These are phyloP conservation scores for Pseudochaenichthys georgianus DNA, from an alignment of 2,797 vertebrate genomes.

Conservation along the genomic window DNA sequence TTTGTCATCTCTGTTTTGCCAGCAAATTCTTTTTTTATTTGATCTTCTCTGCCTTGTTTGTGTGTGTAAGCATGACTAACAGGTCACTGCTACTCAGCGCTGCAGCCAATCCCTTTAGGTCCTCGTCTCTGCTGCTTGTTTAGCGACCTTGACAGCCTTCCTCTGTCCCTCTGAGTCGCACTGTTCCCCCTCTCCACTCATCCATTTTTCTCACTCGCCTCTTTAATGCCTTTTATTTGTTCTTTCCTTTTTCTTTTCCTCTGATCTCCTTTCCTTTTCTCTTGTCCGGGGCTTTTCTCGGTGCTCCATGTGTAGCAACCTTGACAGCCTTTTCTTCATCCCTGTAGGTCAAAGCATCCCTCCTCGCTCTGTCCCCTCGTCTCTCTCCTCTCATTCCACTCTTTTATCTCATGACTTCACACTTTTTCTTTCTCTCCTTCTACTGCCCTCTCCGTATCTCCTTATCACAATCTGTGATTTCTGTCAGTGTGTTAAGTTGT, in stretches of 20 bases:
- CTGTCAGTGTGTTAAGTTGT: slow-evolving; percentile 22
- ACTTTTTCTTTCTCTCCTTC: slow-evolving; percentile 8
- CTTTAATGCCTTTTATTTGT: slow-evolving; percentile 48
- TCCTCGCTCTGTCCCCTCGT: slow-evolving; percentile 37
- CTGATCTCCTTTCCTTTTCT: slow-evolving; percentile 57
- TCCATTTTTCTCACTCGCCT: slow-evolving; percentile 44
- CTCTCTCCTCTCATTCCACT: slow-evolving; percentile 11
- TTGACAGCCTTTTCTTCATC: slow-evolving; percentile 61
- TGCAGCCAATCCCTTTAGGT: slow-evolving; percentile 81
- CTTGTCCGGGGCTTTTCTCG: slow-evolving; percentile 51
- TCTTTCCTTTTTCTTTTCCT: slow-evolving; percentile 45
- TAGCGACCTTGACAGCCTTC: slow-evolving; percentile 81
- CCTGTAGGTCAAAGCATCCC: slow-evolving; percentile 60
- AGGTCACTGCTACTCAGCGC: slow-evolving; percentile 76
- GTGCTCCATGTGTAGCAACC: slow-evolving; percentile 65
- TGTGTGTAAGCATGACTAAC: slow-evolving; percentile 80
- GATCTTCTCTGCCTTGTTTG: slow-evolving; percentile 48
- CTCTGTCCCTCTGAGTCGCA: slow-evolving; percentile 71
- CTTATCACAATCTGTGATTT: slow-evolving; percentile 16
- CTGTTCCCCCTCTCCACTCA: slow-evolving; percentile 49
- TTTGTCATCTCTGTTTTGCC: slow-evolving; percentile 57
- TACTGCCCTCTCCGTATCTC: slow-evolving; percentile 8
- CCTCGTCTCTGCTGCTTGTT: slow-evolving; percentile 77
- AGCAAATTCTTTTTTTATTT: slow-evolving; percentile 51
- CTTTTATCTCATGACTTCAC: slow-evolving; percentile 20